Evolutionary conservation across 2,888 invertebrate species (phyloP), one percentile per base, ranked within the genome.

Genomic region (Elmis aenea): DNA sequence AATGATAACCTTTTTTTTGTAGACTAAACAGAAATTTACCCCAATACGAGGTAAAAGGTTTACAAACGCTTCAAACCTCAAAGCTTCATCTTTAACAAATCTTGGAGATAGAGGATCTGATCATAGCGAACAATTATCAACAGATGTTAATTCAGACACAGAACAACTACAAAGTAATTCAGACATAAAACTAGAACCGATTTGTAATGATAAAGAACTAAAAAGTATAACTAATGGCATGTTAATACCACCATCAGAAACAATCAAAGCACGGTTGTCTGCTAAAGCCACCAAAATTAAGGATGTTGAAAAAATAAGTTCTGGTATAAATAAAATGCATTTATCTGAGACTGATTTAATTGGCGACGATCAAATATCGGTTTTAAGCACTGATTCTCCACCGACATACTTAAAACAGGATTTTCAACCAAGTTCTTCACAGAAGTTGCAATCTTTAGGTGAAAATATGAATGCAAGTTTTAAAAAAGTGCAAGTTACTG

Each of bases 231-330:
- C 43, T 1, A 73, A 70, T n/a, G 70, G 70, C 9, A 52, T 58
- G 12, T 66, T 74, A 4, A 60, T 67, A 23, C 72, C 74, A 27
- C 63, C 77, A 5, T 71, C 73, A 1, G 74, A 76, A 59, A 72
- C 70, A 10, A 73, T 77, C 1, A 74, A 73, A 64, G 73, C 76
- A 22, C 72, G 77, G 13, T 70, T 76, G 64, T 72, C 75, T 1
- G 70, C 71, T 18, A 61, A 6, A 5, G 2, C 13, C 13, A 42
- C 48, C 24, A 46, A 51, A 36, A 45, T 38, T 10, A 40, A 39
- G 25, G 20, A 9, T 5, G 26, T 49, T 38, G 50, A 49, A 5
- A 48, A 47, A 38, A 35, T 50, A 24, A 33, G 46, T 24, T 28
- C 18, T 5, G 8, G 5, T 18, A 6, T 18, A 18, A 6, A 18